Evolutionary conservation across 1,140 invertebrate genomes (phyloP).

Genomic region (Achroia grisella): DNA sequence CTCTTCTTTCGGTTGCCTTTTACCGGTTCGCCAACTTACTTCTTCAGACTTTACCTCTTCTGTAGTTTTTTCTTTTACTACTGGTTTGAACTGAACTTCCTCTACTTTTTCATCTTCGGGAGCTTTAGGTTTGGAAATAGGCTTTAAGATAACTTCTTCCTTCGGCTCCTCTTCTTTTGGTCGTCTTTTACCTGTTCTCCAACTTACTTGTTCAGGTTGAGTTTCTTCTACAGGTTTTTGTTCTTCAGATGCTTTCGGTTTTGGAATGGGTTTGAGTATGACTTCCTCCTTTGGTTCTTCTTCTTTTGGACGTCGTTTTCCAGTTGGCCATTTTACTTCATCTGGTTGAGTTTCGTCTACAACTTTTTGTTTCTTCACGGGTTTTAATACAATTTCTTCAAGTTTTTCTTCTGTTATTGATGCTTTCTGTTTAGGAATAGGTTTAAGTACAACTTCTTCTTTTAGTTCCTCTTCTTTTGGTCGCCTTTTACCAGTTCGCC

Average conservation of each 20-base stretch:
- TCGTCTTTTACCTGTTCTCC: constrained; percentile 2
- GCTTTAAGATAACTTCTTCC: constrained; percentile 10
- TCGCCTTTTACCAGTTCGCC: constrained; percentile 5
- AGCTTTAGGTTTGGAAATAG: background rate
- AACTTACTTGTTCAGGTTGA: constrained; percentile 5
- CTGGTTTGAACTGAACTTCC: constrained; percentile 6
- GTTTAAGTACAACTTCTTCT: constrained; percentile 14
- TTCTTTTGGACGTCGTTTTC: constrained; percentile 5
- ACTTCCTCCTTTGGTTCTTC: constrained; percentile 14
- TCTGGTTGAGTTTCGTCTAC: constrained; percentile 7
- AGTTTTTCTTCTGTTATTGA: constrained; percentile 25
- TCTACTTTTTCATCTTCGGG: constrained; percentile 8
- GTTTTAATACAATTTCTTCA: constrained; percentile 45
- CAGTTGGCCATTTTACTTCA: constrained; percentile 7
- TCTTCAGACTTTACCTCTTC: constrained; percentile 7
- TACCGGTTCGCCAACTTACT: background rate
- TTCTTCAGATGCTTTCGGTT: constrained; percentile 8
- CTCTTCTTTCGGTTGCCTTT: background rate
- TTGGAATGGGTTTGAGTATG: constrained; percentile 8
- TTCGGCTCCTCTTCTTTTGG: constrained; percentile 7
- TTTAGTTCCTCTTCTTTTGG: constrained; percentile 7
- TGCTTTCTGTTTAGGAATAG: constrained; percentile 7
- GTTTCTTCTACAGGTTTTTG: constrained; percentile 10
- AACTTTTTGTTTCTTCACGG: constrained; percentile 16
- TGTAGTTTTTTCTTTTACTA: background rate